These are phyloP conservation scores for Quadroppia sp. DNA, from an alignment of 2,888 invertebrate genomes.

Conservation along the genomic window DNA sequence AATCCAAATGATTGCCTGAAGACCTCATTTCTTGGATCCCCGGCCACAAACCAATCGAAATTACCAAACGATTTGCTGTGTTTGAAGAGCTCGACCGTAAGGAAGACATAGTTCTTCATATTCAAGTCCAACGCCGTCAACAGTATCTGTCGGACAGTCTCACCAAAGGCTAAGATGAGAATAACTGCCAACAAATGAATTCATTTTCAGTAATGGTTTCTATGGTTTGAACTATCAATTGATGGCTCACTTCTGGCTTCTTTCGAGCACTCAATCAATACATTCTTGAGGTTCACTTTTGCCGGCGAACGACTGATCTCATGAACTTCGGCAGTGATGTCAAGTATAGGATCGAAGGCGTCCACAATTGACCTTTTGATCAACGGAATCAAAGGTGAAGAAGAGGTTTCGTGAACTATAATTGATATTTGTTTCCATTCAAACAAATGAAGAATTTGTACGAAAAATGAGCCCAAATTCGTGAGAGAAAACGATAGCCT, in stretches of 20 bases:
- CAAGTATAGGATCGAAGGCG: conserved; percentile 12
- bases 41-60: conserved; percentile 42
- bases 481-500: conserved; percentile 44
- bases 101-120: conserved; percentile 45
- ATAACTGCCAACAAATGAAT: conserved; percentile 49
- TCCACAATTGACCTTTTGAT: conserved; percentile 42
- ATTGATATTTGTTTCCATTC: conserved; percentile 47
- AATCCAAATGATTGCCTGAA: too few species aligned
- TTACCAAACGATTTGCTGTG: conserved; percentile 43
- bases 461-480: conserved; percentile 43
- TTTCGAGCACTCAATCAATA: conserved; percentile 37
- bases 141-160: conserved; percentile 45
- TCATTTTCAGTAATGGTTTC: too few species aligned
- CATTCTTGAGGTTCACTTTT: conserved; percentile 31
- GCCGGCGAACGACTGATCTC: conserved; percentile 29
- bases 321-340: conserved; percentile 7
- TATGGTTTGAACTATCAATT: neutral
- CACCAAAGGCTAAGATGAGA: conserved; percentile 49
- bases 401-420: conserved; percentile 46
- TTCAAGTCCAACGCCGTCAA: conserved; percentile 44
- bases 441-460: conserved; percentile 45
- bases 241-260: conserved; percentile 36
- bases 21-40: conserved; percentile 44
- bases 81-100: conserved; percentile 44
- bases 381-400: conserved; percentile 40